A percentile compares a stretch with the other conserved stretches of the same genome.
Conservation (phyloP, 2,113 vertebrate genomes). For the Erythrocebus patas region DNA sequence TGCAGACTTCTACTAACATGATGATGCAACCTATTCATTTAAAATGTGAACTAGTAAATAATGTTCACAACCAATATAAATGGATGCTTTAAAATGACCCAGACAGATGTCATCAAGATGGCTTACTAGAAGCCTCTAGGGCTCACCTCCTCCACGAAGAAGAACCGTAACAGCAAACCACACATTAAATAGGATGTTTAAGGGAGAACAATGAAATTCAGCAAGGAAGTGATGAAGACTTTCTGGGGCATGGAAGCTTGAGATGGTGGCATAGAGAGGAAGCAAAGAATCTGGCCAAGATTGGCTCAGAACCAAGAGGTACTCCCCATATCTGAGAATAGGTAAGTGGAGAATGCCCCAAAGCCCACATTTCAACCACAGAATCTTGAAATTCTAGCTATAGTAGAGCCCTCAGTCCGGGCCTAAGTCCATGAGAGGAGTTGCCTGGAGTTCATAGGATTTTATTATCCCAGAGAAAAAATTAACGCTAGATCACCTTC, state of each 20-base stretch:
- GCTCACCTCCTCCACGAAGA: background rate
- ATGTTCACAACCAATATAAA: too few species aligned
- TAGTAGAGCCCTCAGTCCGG: background rate
- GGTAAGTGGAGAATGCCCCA: too few species aligned
- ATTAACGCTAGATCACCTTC: background rate
- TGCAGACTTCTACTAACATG: too few species aligned
- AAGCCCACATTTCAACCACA: background rate
- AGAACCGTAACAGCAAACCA: background rate
- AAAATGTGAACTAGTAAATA: too few species aligned
- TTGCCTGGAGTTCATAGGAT: background rate
- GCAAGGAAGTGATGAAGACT: background rate
- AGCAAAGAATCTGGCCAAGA: background rate
- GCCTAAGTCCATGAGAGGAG: background rate
- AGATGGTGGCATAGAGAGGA: background rate
- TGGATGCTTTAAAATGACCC: background rate
- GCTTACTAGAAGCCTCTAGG: background rate
- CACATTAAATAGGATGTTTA: background rate
- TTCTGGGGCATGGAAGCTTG: background rate
- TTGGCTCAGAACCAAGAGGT: background rate
- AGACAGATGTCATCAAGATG: background rate
- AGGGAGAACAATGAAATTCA: background rate
- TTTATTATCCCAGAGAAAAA: background rate
- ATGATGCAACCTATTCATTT: too few species aligned
- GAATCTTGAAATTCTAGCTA: background rate
- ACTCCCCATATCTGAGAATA: background rate